These are phyloP conservation scores for Mylabris phalerata DNA, from an alignment of 1,140 invertebrate species.

Conservation along the genomic window DNA sequence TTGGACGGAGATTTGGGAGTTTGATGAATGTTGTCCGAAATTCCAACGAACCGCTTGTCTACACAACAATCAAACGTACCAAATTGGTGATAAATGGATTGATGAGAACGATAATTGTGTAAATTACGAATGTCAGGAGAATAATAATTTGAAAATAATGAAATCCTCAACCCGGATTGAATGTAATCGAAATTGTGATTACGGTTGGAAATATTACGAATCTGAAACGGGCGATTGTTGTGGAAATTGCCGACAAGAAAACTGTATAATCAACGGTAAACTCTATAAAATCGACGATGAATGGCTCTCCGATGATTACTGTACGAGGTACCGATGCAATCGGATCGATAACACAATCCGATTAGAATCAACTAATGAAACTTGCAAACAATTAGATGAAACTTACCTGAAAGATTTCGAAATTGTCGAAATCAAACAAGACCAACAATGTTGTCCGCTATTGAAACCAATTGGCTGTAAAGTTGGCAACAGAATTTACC, in stretches of 20 bases:
- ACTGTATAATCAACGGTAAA: conserved; percentile 49
- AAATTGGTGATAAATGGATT: conserved; percentile 53
- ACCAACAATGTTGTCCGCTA: conserved; percentile 31
- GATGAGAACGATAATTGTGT: conserved; percentile 49
- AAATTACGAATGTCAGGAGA: conserved; percentile 44
- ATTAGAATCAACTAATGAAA: no score
- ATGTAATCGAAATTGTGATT: conserved; percentile 31
- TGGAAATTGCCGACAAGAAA: conserved; percentile 47
- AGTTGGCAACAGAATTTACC: conserved; percentile 20
- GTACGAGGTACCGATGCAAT: conserved; percentile 49
- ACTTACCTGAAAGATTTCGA: conserved; percentile 29
- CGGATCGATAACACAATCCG: no score
- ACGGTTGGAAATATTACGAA: conserved; percentile 42
- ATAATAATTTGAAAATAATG: conserved; percentile 42
- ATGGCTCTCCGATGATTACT: conserved; percentile 53
- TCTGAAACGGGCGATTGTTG: conserved; percentile 48
- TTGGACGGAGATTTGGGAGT: conserved; percentile 15
- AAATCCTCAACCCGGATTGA: conserved; percentile 36
- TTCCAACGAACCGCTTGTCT: conserved; percentile 54
- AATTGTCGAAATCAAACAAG: conserved; percentile 18
- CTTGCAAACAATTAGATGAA: no score
- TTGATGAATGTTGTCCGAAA: conserved; percentile 56
- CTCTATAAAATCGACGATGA: conserved; percentile 44
- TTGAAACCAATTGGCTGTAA: conserved; percentile 30
- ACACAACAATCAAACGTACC: conserved; percentile 41